These are phyloP conservation scores for Thermophis baileyi DNA, from an alignment of 2,113 vertebrate genomes.

Conservation along the genomic window DNA sequence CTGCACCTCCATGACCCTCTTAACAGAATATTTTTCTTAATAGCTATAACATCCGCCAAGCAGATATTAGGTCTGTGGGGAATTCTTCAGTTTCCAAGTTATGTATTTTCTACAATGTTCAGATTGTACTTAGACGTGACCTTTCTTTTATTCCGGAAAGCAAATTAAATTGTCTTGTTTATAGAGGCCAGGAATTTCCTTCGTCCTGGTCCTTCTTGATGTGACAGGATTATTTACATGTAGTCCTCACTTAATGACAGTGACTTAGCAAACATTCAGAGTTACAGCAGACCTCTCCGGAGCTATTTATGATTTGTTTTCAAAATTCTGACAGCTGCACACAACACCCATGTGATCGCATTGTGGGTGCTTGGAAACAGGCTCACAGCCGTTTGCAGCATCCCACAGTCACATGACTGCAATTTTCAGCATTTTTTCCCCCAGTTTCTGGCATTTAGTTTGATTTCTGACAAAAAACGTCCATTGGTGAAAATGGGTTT, in stretches of 20 bases:
- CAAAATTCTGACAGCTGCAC: background rate
- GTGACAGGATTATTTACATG: background rate
- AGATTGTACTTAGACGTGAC: background rate
- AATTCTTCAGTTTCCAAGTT: background rate
- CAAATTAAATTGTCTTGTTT: background rate
- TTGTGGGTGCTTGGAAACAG: no score
- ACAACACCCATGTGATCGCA: background rate
- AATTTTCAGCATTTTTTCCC: background rate
- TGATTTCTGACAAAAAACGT: background rate
- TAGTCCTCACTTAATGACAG: background rate
- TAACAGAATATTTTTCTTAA: background rate
- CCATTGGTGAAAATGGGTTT: background rate
- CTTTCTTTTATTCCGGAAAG: background rate
- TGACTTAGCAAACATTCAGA: background rate
- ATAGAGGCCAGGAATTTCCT: background rate
- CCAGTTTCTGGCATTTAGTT: background rate
- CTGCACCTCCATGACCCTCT: background rate
- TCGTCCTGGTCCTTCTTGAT: background rate
- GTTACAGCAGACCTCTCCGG: background rate
- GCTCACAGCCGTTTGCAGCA: no score
- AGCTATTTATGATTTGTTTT: background rate
- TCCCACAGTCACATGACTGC: background rate
- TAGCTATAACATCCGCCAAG: background rate
- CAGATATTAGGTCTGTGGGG: background rate
- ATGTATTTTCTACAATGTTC: background rate